Percentiles rank a stretch among this genome's conserved stretches.
These are phyloP conservation scores for Diachrysia chrysitis DNA, from an alignment of 2,888 invertebrate genomes.

Conservation along the genomic window DNA sequence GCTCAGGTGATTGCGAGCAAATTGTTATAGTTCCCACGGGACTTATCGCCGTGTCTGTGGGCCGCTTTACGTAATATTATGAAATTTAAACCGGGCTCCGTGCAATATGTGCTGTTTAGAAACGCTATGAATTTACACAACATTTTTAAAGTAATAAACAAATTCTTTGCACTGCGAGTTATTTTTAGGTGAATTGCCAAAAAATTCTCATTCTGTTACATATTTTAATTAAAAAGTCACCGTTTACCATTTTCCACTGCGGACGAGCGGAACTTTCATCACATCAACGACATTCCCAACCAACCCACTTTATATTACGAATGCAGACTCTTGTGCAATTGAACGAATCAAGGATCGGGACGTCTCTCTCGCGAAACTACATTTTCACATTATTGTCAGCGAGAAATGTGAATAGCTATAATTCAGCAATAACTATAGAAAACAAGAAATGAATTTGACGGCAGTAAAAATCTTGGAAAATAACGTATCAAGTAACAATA, in stretches of 20 bases:
- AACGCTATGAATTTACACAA: constrained; percentile 24
- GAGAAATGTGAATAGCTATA: constrained; percentile 45
- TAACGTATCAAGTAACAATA: constrained; percentile 55
- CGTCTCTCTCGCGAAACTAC: constrained; percentile 60
- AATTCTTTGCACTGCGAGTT: constrained; percentile 15
- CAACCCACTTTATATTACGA: constrained; percentile 67
- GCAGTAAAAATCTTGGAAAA: constrained; percentile 45
- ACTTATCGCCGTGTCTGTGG: constrained; percentile 64
- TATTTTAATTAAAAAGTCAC: constrained; percentile 50
- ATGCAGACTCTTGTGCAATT: constrained; percentile 68
- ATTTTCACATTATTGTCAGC: constrained; percentile 62
- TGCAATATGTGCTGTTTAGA: constrained; percentile 30
- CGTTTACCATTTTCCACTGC: constrained; percentile 41
- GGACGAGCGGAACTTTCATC: constrained; percentile 60
- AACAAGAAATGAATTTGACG: constrained; percentile 44
- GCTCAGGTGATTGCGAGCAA: constrained; percentile 75
- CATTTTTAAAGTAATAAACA: constrained; percentile 31
- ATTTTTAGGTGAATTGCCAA: constrained; percentile 25
- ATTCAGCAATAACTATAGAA: constrained; percentile 34
- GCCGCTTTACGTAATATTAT: constrained; percentile 63
- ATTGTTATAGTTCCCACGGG: constrained; percentile 83
- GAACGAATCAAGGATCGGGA: constrained; percentile 62
- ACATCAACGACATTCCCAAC: constrained; percentile 68
- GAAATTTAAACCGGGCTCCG: constrained; percentile 47
- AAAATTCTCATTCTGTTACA: constrained; percentile 23